These are phyloP conservation scores for Acleris literana DNA, from an alignment of 2,888 invertebrate genomes.

Conservation along the genomic window DNA sequence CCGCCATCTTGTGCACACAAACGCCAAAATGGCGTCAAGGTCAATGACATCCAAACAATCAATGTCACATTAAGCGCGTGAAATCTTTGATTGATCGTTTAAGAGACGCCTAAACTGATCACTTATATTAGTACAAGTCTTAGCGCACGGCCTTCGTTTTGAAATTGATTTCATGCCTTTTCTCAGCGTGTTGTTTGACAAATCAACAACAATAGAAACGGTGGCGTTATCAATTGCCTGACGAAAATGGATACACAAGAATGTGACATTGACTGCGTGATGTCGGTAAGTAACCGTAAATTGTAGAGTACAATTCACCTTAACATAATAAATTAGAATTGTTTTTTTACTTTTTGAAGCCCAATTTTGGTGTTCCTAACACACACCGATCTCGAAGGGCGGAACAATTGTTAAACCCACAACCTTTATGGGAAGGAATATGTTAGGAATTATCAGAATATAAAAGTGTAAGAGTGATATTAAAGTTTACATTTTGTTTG, in stretches of 20 bases:
- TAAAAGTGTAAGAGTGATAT: slow-evolving; percentile 41
- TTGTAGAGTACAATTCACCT: slow-evolving; percentile 25
- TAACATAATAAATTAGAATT: slow-evolving; percentile 38
- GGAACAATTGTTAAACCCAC: slow-evolving; percentile 49
- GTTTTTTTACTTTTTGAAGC: slow-evolving; percentile 55
- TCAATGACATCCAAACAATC: slow-evolving; percentile 87
- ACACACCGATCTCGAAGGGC: slow-evolving; percentile 24
- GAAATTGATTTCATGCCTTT: slow-evolving; percentile 36
- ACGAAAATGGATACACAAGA: slow-evolving; percentile 47
- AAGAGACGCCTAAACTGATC: slow-evolving; percentile 31
- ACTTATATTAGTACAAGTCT: slow-evolving; percentile 14
- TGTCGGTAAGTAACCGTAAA: slow-evolving; percentile 47
- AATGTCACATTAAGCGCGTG: slow-evolving; percentile 75
- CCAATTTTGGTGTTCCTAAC: slow-evolving; percentile 51
- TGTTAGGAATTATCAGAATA: slow-evolving; percentile 54
- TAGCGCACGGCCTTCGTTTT: slow-evolving; percentile 23
- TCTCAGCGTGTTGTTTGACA: slow-evolving; percentile 32
- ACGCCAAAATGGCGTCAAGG: slow-evolving; percentile 80
- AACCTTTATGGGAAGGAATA: slow-evolving; percentile 58
- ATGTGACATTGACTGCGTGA: slow-evolving; percentile 68
- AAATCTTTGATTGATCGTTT: slow-evolving; percentile 44
- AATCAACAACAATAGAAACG: slow-evolving; percentile 31
- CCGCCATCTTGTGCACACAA: slow-evolving; percentile 95
- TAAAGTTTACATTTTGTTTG: slow-evolving; percentile 11
- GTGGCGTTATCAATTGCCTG: slow-evolving; percentile 47